phyloP scores from a whole-genome alignment of 2,113 vertebrate genomes.

The Gopherus flavomarginatus region DNA sequence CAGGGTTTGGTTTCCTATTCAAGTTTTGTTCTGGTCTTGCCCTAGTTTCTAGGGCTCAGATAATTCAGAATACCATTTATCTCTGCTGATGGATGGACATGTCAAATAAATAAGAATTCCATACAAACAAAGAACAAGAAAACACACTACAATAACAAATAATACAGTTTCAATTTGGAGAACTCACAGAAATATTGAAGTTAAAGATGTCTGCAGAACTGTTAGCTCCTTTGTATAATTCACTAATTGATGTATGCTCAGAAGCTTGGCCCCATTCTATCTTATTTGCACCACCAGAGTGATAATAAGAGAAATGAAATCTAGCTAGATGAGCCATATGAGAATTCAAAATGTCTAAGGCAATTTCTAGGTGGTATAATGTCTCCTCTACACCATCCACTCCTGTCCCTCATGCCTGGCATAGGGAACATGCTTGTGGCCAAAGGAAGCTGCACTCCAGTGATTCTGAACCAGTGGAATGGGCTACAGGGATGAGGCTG shows the following conservation, averaged over 20 bases:
- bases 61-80: background rate
- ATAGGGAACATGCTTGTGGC: background rate
- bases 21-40: background rate
- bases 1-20: background rate
- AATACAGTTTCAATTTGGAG: background rate
- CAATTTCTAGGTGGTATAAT: background rate
- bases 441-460: background rate
- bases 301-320: background rate
- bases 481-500: background rate
- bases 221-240: background rate
- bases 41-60: background rate
- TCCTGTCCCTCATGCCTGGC: background rate
- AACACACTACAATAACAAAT: background rate
- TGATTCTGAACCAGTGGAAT: background rate
- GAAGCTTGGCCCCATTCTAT: background rate
- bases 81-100: background rate
- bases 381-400: background rate
- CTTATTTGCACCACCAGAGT: background rate
- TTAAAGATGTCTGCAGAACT: background rate
- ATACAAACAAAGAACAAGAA: background rate
- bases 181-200: background rate
- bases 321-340: background rate
- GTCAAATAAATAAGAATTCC: background rate
- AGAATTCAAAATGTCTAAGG: background rate
- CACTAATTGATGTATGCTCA: background rate